These are phyloP conservation scores for Scleropages formosus DNA, from an alignment of 2,797 vertebrate genomes.

Conservation along the genomic window DNA sequence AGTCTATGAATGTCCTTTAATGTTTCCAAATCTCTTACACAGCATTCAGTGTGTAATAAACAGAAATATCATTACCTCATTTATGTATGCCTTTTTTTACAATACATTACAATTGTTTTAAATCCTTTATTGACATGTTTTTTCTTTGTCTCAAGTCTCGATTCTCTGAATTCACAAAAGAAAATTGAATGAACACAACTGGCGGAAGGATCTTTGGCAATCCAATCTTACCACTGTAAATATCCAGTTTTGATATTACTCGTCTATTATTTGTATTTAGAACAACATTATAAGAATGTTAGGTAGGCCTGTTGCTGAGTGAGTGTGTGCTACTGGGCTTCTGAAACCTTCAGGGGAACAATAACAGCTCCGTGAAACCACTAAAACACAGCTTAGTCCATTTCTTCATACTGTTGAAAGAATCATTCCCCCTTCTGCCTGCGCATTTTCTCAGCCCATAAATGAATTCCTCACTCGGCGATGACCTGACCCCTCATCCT, in stretches of 20 bases:
- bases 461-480: constrained; percentile 8
- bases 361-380: no score
- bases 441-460: not conserved
- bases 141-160: constrained; percentile 65
- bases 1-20: constrained; percentile 76
- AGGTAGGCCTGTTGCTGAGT: not conserved
- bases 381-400: not conserved
- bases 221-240: constrained; percentile 55
- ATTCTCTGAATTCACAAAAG: constrained; percentile 64
- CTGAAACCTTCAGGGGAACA: no score
- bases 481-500: not conserved
- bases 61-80: constrained; percentile 66
- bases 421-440: not conserved
- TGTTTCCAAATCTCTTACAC: constrained; percentile 80
- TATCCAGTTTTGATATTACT: constrained; percentile 54
- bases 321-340: not conserved
- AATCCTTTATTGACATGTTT: constrained; percentile 62
- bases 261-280: constrained; percentile 40
- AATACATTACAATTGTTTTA: constrained; percentile 47
- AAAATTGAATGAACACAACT: constrained; percentile 72
- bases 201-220: constrained; percentile 71
- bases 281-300: not conserved
- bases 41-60: constrained; percentile 84
- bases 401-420: not conserved
- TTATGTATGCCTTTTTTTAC: constrained; percentile 5